Conservation (phyloP, 1,140 invertebrate genomes). For the Holotrichia oblita region DNA sequence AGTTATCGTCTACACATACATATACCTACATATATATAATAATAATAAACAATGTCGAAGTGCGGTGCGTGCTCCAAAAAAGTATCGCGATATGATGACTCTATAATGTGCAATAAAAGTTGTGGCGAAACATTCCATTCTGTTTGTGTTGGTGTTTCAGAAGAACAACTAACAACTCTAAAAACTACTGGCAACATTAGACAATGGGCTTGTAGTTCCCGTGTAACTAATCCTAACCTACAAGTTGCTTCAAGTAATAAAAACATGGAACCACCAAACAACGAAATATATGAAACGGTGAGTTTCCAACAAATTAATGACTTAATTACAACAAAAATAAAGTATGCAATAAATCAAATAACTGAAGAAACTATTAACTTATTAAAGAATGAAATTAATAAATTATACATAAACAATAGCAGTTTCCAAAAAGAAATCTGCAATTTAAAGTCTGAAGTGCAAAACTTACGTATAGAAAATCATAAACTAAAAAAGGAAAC, state of each 20-base stretch:
- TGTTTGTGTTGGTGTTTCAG: neutral
- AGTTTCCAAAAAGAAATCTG: neutral
- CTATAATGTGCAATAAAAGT: no score
- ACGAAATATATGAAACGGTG: no score
- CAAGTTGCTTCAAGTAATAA: neutral
- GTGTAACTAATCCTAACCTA: neutral
- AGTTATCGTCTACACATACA: no score
- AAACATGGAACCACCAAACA: no score
- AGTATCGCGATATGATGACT: no score
- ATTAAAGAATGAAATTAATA: neutral
- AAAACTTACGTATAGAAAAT: neutral
- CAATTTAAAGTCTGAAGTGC: constrained; percentile 5
- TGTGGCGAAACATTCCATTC: constrained; percentile 9
- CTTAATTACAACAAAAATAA: constrained; percentile 14
- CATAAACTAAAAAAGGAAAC: no score
- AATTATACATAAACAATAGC: neutral
- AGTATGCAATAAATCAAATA: neutral
- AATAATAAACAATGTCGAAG: no score
- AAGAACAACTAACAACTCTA: no score
- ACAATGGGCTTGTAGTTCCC: neutral
- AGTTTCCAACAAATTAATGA: neutral
- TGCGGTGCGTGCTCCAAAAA: no score
- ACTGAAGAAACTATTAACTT: neutral
- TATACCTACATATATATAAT: no score
- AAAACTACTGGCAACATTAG: constrained; percentile 17